A percentile compares a stretch with the other conserved stretches of the same genome.
Conservation (phyloP, 2,113 vertebrate genomes). For the Sisor rabdophorus region DNA sequence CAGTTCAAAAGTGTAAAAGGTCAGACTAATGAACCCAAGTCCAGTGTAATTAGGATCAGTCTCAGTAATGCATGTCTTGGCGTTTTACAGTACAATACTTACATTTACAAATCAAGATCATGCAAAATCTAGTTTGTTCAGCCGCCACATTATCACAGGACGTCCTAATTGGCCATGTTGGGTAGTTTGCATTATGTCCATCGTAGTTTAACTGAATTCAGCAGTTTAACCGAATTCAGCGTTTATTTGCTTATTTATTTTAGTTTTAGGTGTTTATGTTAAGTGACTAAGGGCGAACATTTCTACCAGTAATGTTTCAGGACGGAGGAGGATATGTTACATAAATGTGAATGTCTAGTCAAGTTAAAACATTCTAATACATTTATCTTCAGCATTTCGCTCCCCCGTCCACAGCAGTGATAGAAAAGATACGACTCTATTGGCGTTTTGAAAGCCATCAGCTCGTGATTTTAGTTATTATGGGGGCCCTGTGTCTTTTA, state of each 20-base stretch:
- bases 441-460: conserved; percentile 71
- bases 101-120: conserved; percentile 8
- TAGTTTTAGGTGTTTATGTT: neutral
- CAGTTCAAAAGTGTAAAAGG: conserved; percentile 68
- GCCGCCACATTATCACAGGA: conserved; percentile 31
- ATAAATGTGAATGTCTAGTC: conserved; percentile 57
- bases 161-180: neutral
- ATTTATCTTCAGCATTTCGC: conserved; percentile 61
- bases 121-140: conserved; percentile 26
- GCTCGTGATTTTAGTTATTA: conserved; percentile 70
- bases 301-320: neutral
- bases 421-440: conserved; percentile 59
- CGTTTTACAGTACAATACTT: conserved; percentile 9
- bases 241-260: neutral
- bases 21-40: conserved; percentile 69
- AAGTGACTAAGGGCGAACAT: neutral
- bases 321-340: neutral
- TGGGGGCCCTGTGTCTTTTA: conserved; percentile 66
- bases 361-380: conserved; percentile 63
- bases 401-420: conserved; percentile 64
- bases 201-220: conserved; percentile 7
- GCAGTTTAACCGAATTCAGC: neutral
- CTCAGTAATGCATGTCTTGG: conserved; percentile 46
- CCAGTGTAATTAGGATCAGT: conserved; percentile 61
- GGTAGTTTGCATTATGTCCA: neutral